phyloP scores from a whole-genome alignment of 1,140 invertebrate species.

The Dreissena polymorpha region DNA sequence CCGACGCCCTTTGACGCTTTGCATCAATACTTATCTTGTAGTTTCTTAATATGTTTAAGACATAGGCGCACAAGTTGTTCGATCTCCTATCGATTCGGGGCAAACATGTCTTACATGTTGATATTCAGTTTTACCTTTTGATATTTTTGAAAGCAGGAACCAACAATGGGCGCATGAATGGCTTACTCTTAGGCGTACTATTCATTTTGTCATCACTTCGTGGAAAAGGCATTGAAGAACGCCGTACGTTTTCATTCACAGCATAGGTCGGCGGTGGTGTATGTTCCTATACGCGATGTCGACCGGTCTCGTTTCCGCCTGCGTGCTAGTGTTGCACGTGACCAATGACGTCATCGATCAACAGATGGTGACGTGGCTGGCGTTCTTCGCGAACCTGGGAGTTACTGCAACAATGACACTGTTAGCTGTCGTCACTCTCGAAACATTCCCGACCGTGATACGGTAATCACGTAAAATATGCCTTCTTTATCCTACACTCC shows the following conservation, averaged over 20 bases:
- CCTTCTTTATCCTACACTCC: background rate
- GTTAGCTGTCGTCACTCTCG: conserved; percentile 66
- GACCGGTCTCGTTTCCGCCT: conserved; percentile 68
- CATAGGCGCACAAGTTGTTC: too few relatives aligned
- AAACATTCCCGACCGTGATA: conserved; percentile 71
- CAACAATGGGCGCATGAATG: too few relatives aligned
- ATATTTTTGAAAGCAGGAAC: too few relatives aligned
- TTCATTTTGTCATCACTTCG: too few relatives aligned
- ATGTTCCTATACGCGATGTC: conserved; percentile 73
- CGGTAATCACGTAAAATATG: conserved; percentile 47
- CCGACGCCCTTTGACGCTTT: too few relatives aligned
- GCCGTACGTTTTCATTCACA: conserved; percentile 22
- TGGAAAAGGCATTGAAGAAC: too few relatives aligned
- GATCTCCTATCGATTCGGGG: too few relatives aligned
- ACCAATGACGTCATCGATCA: conserved; percentile 69
- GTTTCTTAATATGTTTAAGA: too few relatives aligned
- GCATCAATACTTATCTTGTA: too few relatives aligned
- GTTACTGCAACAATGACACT: conserved; percentile 70
- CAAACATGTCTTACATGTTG: too few relatives aligned
- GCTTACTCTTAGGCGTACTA: too few relatives aligned
- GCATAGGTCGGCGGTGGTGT: conserved; percentile 74
- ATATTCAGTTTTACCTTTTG: too few relatives aligned
- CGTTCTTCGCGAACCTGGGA: conserved; percentile 73
- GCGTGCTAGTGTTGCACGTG: conserved; percentile 70
- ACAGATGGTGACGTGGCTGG: conserved; percentile 66